Base-by-base conservation (phyloP, 2,888 invertebrate genomes). In the Cantharis rufa region DNA sequence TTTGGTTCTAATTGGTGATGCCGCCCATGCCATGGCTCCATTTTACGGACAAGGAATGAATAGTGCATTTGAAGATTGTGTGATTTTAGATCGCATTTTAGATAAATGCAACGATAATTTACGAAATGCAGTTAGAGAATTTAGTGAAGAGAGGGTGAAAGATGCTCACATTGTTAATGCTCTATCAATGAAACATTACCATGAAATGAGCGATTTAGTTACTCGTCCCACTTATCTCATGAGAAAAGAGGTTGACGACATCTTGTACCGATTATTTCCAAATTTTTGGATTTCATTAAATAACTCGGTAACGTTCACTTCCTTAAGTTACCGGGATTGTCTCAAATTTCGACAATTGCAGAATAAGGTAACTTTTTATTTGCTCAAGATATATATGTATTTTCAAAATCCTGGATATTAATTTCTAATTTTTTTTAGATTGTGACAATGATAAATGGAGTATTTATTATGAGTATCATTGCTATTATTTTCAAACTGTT, bases 31-130 rank as follows among this genome's bases (percentile, higher is more conserved):
- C 0, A 98, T 99, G 91, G 98, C 99, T 0, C 99, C 99, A 0
- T 99, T 99, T 88, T 99, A 98, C 85, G 99, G 98, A 0, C 99
- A 99, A 90, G 99, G 99, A 98, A 98, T 99, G 98, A 99, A 99
- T 87, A 95, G 96, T 10, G 99, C 98, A 0, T 98, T 99, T 88
- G 98, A 99, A 89, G 99, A 99, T 88, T 95, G 97, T 84, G 90
- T 94, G 0, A 88, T 98, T 3, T 89, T 99, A 11, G 92, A 95
- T 84, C 90, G 92, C 32, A 88, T 95, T 15, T 88, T 97, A 81
- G 89, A 91, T 62, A 88, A 92, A 77, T 91, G 91, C 82, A 61
- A 73, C 10, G 69, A 75, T 62, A 91, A 94, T 78, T 88, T 97
- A 32, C 89, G 90, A 76, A 88, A 89, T 79, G 91, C 93, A 0